These are phyloP conservation scores for Oryzias curvinotus DNA, from an alignment of 2,113 vertebrate genomes.

Conservation along the genomic window DNA sequence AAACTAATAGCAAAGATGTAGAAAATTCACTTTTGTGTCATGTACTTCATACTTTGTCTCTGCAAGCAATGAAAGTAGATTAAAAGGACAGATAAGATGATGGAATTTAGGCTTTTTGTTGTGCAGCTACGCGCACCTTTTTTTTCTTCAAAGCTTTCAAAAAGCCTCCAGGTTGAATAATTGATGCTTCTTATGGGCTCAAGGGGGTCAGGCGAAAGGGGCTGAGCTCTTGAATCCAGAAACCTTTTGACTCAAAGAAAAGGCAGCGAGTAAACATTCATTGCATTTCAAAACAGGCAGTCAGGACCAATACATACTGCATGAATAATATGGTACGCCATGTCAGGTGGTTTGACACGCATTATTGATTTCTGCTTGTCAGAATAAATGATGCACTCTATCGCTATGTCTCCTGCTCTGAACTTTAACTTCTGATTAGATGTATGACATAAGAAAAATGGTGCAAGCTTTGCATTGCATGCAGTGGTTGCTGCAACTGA, in stretches of 20 bases:
- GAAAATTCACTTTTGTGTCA: background rate
- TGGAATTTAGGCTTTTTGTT: conserved; percentile 24
- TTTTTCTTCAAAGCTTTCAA: conserved; percentile 25
- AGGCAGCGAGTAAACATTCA: background rate
- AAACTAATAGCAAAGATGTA: background rate
- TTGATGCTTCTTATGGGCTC: conserved; percentile 46
- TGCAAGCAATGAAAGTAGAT: conserved; percentile 3
- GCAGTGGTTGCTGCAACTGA: too few species aligned
- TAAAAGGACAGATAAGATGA: conserved; percentile 31
- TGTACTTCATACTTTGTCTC: background rate
- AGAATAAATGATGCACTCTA: too few species aligned
- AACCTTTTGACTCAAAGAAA: background rate
- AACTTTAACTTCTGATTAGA: too few species aligned
- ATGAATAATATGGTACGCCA: background rate
- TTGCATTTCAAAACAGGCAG: conserved; percentile 12
- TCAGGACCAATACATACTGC: background rate
- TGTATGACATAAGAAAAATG: too few species aligned
- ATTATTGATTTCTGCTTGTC: background rate
- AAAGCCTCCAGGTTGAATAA: conserved; percentile 58
- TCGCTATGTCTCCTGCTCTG: too few species aligned
- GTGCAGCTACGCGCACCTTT: conserved; percentile 18
- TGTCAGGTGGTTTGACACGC: background rate
- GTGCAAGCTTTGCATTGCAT: too few species aligned
- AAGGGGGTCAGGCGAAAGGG: background rate
- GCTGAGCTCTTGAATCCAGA: conserved; percentile 13